phyloP scores from a whole-genome alignment of 53 echinoderm and acorn worm species.

The Astropecten irregularis region DNA sequence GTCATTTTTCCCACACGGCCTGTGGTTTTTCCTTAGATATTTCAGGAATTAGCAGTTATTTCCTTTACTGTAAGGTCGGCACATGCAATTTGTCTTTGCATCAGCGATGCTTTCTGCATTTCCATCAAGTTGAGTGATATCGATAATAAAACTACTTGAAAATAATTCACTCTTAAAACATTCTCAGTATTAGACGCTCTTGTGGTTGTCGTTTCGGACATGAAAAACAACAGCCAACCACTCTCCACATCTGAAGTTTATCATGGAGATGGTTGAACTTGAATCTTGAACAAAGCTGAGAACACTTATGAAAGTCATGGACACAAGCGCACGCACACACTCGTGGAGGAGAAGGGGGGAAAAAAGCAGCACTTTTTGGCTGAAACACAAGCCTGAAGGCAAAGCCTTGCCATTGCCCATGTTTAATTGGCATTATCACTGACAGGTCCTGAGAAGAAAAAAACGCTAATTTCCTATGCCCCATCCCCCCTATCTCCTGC shows the following conservation, averaged over 20 bases:
- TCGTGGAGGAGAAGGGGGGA: too few relatives aligned
- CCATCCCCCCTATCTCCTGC: constrained; percentile 36
- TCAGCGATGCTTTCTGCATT: too few relatives aligned
- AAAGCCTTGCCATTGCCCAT: constrained; percentile 34
- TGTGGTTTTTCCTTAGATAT: too few relatives aligned
- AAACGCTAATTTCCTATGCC: constrained; percentile 31
- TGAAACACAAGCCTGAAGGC: constrained; percentile 34
- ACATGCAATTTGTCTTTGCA: too few relatives aligned
- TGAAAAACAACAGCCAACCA: background rate
- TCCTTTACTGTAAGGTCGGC: too few relatives aligned
- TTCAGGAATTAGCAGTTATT: too few relatives aligned
- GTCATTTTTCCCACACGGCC: background rate
- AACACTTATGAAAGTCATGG: background rate
- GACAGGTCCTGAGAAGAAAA: constrained; percentile 35
- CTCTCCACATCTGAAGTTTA: constrained; percentile 14
- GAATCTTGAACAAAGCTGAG: constrained; percentile 1
- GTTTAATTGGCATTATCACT: constrained; percentile 57
- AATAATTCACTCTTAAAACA: background rate
- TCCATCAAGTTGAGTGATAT: constrained; percentile 21
- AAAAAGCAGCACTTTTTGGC: constrained; percentile 43
- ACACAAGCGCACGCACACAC: background rate
- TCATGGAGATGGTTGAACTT: constrained; percentile 39
- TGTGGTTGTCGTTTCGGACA: constrained; percentile 7
- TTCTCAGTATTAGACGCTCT: background rate
- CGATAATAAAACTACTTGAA: constrained; percentile 21